Base-by-base conservation (phyloP, 37 sponge, comb jelly and placozoan species). In the Cladorhizidae sp. region DNA sequence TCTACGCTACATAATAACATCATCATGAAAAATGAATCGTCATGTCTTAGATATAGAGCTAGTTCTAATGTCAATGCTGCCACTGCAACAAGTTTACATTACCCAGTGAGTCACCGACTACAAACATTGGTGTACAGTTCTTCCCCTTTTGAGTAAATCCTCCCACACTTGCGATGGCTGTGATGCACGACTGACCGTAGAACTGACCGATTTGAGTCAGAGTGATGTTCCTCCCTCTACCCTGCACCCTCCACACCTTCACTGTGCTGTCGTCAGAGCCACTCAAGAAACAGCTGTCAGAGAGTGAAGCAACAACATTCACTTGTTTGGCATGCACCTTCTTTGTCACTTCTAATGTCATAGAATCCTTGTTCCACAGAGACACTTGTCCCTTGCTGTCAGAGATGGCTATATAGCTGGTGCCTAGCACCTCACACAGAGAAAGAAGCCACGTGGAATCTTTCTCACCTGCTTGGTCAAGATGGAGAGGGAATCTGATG, bases 221-320 rank as follows among this genome's bases (percentile, higher is more conserved):
- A 36, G 56, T 59, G 21, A 8, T 57, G 36, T 41, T 20, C 38
- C 54, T 49, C 31, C 57, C 45, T 51, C 40, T 33, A 0, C 62
- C 40, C 0, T 26, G 31, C 50, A 92, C 36, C 29, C 75, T 79
- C 97, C 97, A 96, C 21, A 91, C 65, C 63, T 96, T 96, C 14
- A 96, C 71, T 0, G 92, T 91, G 56, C 76, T 39, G 79, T 96
- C 97, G 23, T 88, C 70, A 14, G 94, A 94, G 3, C 87, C 97
- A 22, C 89, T 91, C 62, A 91, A 73, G 41, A 91, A 38, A 25
- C 54, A 39, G 32, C 63, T 71, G 18, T 70, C 58, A 25, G 18
- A 20, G 40, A 83, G 21, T 1, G 57, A 38, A 3, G 63, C 67
- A 17, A 92, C 41, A 25, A 76, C 64, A 65, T 79, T 85, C 67